Conservation (phyloP, 2,113 vertebrate species). For the Rhineura floridana region DNA sequence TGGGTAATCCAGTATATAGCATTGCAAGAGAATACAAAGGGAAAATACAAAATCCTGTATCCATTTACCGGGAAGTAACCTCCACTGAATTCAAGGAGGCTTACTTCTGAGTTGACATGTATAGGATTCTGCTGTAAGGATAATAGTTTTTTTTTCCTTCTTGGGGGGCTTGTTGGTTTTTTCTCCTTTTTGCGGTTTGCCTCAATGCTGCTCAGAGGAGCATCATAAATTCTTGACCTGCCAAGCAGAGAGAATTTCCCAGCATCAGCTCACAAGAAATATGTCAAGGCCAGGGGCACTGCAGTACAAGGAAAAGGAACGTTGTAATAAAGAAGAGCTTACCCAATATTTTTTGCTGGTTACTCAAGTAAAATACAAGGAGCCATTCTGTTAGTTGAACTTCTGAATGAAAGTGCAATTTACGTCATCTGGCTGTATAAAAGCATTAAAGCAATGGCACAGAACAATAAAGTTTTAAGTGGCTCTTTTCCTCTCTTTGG, state of each 20-base stretch:
- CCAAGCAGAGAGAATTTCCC: constrained; percentile 65
- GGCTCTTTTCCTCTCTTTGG: constrained; percentile 28
- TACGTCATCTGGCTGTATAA: constrained; percentile 50
- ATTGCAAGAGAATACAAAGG: constrained; percentile 42
- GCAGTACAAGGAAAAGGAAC: constrained; percentile 60
- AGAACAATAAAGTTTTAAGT: constrained; percentile 28
- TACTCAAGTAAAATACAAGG: constrained; percentile 62
- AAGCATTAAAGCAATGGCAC: constrained; percentile 38
- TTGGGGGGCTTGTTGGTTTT: constrained; percentile 50
- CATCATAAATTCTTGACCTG: constrained; percentile 73
- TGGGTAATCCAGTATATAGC: constrained; percentile 38
- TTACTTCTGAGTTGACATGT: background rate
- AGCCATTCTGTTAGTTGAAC: constrained; percentile 58
- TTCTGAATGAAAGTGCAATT: constrained; percentile 60
- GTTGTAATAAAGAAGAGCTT: constrained; percentile 69
- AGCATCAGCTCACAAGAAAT: constrained; percentile 64
- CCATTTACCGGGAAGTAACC: background rate
- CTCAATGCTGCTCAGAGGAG: constrained; percentile 59
- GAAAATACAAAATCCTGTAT: background rate
- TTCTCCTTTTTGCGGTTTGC: constrained; percentile 56
- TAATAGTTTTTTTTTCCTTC: background rate
- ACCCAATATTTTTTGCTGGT: constrained; percentile 54
- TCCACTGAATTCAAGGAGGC: background rate
- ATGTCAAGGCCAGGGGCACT: constrained; percentile 63
- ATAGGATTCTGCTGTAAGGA: background rate